phyloP scores from a whole-genome alignment of 2,113 vertebrate species.

The Neotoma lepida region DNA sequence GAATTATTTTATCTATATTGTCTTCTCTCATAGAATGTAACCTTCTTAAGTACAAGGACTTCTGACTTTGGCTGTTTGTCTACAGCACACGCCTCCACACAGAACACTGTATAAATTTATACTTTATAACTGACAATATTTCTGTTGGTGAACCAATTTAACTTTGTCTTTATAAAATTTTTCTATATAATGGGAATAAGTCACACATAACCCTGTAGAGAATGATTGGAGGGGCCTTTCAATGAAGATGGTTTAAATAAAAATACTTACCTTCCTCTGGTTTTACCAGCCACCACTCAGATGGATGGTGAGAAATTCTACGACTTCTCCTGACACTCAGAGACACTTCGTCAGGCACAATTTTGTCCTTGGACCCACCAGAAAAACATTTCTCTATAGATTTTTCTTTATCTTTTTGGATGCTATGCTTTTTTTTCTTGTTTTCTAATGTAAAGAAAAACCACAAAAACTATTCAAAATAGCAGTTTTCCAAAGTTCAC shows the following conservation, averaged over 20 bases:
- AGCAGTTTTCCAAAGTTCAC: constrained; percentile 30
- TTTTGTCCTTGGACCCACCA: constrained; percentile 7
- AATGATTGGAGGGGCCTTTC: neutral
- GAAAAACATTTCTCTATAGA: constrained; percentile 29
- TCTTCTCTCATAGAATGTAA: constrained; percentile 6
- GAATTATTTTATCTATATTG: neutral
- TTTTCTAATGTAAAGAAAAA: constrained; percentile 68
- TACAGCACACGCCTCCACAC: neutral
- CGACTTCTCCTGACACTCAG: constrained; percentile 46
- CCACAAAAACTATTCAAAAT: constrained; percentile 41
- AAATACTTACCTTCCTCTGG: constrained; percentile 74
- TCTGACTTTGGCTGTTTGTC: neutral
- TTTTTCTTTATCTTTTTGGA: constrained; percentile 8
- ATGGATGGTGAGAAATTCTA: constrained; percentile 72
- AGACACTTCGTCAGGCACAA: constrained; percentile 30
- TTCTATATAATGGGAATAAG: neutral
- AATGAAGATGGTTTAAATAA: constrained; percentile 40
- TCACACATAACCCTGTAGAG: constrained; percentile 16
- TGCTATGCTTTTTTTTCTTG: constrained; percentile 41
- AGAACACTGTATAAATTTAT: neutral
- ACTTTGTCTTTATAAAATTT: constrained; percentile 6
- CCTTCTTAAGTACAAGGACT: neutral
- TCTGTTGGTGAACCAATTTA: constrained; percentile 45
- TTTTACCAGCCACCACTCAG: constrained; percentile 76
- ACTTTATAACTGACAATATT: constrained; percentile 15